Base-by-base conservation (phyloP, 2,797 vertebrate species). In the Gymnoscopelus microlampas region DNA sequence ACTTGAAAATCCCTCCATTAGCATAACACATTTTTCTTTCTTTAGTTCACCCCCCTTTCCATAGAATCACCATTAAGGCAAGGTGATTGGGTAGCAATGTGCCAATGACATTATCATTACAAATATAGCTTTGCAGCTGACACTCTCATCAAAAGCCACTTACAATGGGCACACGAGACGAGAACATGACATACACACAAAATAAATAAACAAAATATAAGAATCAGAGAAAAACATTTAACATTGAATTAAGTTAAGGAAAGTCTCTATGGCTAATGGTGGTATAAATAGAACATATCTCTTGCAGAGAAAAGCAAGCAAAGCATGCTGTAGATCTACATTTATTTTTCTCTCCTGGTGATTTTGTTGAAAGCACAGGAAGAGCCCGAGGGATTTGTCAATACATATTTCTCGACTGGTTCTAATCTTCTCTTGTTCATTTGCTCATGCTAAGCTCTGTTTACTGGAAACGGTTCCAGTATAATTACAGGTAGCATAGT, bases 351-450 rank as follows among this genome's bases (percentile, higher is more conserved):
- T 69, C 67, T 75, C 61, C 73, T 66, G 66, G 73, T 70, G 65
- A 59, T 83, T 84, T 56, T 29, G 53, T 59, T 71, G 58, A 80
- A 70, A 80, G 73, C 51, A 26, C 63, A 85, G 61, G 62, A 77
- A 64, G 70, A 58, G 62, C 70, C 24, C 26, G 35, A 58, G 79
- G 29, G 63, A 83, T 84, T 85, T 81, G 83, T 86, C 85, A 80
- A 86, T 88, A 83, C 68, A 73, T 70, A 57, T 79, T 86, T 86
- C 32, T 70, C 73, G 76, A 86, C 54, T 87, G 87, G 91, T 86
- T 87, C 66, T 87, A 85, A 91, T 91, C 68, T 81, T 73, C 83
- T 86, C 76, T 84, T 82, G 86, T 85, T 85, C 83, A 86, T 89
- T 91, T 89, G 74, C 84, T 90, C 84, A 83, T 55, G 85, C 85